Percentiles rank a stretch among this genome's conserved stretches.
Conservation (phyloP, 2,113 vertebrate species). For the Sorex fumeus region DNA sequence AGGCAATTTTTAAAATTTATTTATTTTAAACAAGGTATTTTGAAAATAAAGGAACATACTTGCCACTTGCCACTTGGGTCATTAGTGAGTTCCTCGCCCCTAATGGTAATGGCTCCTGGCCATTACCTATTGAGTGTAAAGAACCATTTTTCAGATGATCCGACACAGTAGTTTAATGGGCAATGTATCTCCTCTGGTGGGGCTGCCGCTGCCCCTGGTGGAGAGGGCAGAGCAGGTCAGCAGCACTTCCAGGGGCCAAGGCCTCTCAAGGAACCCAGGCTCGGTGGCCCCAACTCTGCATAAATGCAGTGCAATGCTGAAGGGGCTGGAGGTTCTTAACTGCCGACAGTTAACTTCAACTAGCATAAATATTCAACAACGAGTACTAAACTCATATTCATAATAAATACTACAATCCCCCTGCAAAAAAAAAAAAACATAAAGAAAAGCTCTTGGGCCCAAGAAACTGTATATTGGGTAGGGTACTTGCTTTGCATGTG, state of each 20-base stretch:
- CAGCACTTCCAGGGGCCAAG: not conserved
- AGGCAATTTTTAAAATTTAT: too few relatives aligned
- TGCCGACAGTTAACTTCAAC: not conserved
- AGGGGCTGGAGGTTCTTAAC: not conserved
- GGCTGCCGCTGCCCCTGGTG: not conserved
- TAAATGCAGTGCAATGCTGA: not conserved
- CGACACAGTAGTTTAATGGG: not conserved
- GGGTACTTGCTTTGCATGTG: too few relatives aligned
- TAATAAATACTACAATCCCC: conserved; percentile 38
- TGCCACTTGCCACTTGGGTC: not conserved
- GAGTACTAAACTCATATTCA: conserved; percentile 8
- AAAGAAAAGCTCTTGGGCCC: too few relatives aligned
- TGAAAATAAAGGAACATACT: not conserved
- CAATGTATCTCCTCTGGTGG: not conserved
- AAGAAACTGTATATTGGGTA: too few relatives aligned
- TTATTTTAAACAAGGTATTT: not conserved
- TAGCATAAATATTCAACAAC: not conserved
- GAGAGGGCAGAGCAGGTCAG: not conserved
- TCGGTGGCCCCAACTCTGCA: not conserved
- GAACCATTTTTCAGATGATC: not conserved
- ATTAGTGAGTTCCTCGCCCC: not conserved
- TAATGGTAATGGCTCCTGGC: not conserved
- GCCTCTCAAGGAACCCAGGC: not conserved
- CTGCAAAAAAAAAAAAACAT: not conserved
- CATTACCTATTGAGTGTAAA: too few relatives aligned